Base-by-base conservation (phyloP, 1,140 invertebrate genomes). In the Holotrichia oblita region DNA sequence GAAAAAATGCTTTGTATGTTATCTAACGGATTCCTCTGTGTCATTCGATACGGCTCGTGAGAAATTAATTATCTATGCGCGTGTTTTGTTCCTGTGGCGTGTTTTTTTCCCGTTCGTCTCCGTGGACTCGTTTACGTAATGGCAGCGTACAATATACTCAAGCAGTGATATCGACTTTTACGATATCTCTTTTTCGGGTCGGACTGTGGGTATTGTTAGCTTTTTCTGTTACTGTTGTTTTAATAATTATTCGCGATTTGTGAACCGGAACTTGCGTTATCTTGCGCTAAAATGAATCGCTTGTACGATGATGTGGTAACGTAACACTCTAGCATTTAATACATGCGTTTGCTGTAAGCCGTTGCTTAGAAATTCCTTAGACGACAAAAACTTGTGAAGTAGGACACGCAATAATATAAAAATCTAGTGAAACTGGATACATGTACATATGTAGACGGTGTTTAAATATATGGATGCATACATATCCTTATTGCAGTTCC, bases 1-100 rank as follows among this genome's bases (percentile, higher is more conserved):
- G 27, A 34, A 34, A 34, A 34, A 34, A 55, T 17, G 48, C 17
- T 55, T 55, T 55, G 48, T 55, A 17, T 55, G 48, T 55, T 55
- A 55, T 55, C 48, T 55, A 55, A 55, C 48, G 48, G 48, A 55
- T 55, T 17, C 14, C 17, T 17, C 14, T 55, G 48, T 55, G 48
- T 55, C 48, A 55, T 55, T 55, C 48, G 48, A 55, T 55, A 55
- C 48, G 48, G 48, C 17, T 55, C 48, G 48, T 55, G 48, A 55
- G 48, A 55, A 55, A 55, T 55, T 55, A 55, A 55, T 55, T 55
- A 55, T 55, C 48, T 55, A 55, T 55, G 48, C 12, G 14, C 14
- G 48, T 17, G 48, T 55, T 55, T 14, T 17, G 48, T 55, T 17
- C 48, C 14, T 55, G n/a, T 55, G 48, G 17, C 48, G 48, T 55